Percentiles rank a stretch among this genome's conserved stretches.
Conservation (phyloP, 2,797 vertebrate species). For the Chelonia mydas region DNA sequence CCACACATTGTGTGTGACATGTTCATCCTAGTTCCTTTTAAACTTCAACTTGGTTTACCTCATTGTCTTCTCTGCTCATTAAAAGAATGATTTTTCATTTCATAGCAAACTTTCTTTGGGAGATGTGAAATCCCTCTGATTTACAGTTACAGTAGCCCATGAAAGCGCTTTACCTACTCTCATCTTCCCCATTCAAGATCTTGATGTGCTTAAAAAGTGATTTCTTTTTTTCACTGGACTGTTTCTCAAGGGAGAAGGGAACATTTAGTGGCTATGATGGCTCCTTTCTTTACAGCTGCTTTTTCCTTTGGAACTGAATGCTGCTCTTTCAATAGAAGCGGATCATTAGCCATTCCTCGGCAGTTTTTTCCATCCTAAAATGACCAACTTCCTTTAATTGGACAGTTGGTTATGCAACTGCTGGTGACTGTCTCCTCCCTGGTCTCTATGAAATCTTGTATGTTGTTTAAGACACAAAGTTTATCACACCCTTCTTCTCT, state of each 20-base stretch:
- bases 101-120: background rate
- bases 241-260: background rate
- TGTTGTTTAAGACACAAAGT: background rate
- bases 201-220: background rate
- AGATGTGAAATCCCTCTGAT: accelerated
- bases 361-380: background rate
- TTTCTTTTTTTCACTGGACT: background rate
- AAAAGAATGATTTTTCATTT: accelerated
- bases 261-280: background rate
- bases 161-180: background rate
- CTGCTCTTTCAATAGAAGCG: background rate
- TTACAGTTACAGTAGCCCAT: background rate
- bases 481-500: background rate
- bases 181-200: background rate
- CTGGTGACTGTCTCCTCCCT: background rate
- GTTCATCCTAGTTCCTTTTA: background rate
- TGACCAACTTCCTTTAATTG: background rate
- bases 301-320: background rate
- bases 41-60: background rate
- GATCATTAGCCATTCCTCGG: background rate
- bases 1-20: background rate
- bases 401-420: background rate
- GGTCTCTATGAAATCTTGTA: background rate
- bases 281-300: background rate
- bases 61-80: background rate